phyloP scores from a whole-genome alignment of 2,888 invertebrate genomes.

The Lepidochrysops patricia region DNA sequence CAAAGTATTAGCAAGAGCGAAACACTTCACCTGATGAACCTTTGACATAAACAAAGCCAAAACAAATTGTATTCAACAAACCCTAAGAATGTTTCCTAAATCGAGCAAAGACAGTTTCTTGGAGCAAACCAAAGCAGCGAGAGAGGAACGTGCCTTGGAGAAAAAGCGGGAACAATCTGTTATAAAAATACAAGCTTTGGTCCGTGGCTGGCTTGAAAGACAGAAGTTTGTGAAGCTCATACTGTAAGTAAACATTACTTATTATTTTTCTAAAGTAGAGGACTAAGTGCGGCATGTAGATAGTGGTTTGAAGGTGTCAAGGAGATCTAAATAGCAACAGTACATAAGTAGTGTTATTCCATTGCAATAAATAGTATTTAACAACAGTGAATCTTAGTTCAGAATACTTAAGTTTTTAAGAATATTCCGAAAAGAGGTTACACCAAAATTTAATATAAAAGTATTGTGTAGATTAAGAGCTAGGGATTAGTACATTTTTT shows the following conservation, averaged over 20 bases:
- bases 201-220: slow-evolving; percentile 84
- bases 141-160: slow-evolving; percentile 91
- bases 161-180: slow-evolving; percentile 86
- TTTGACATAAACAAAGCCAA: slow-evolving; percentile 46
- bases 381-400: too few relatives aligned
- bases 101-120: slow-evolving; percentile 84
- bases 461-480: too few relatives aligned
- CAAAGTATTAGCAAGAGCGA: neutral
- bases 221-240: slow-evolving; percentile 76
- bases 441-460: too few relatives aligned
- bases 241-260: slow-evolving; percentile 75
- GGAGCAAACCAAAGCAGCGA: slow-evolving; percentile 91
- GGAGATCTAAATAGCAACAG: too few relatives aligned
- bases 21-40: slow-evolving; percentile 13
- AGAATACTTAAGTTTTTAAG: too few relatives aligned
- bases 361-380: too few relatives aligned
- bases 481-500: too few relatives aligned
- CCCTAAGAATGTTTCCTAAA: slow-evolving; percentile 54
- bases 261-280: neutral
- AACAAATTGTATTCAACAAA: slow-evolving; percentile 43
- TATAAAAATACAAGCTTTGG: slow-evolving; percentile 81
- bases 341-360: too few relatives aligned
- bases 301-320: too few relatives aligned
- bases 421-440: too few relatives aligned
- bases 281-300: too few relatives aligned